phyloP scores from a whole-genome alignment of 2,113 vertebrate genomes.

The Nyctibius bracteatus region DNA sequence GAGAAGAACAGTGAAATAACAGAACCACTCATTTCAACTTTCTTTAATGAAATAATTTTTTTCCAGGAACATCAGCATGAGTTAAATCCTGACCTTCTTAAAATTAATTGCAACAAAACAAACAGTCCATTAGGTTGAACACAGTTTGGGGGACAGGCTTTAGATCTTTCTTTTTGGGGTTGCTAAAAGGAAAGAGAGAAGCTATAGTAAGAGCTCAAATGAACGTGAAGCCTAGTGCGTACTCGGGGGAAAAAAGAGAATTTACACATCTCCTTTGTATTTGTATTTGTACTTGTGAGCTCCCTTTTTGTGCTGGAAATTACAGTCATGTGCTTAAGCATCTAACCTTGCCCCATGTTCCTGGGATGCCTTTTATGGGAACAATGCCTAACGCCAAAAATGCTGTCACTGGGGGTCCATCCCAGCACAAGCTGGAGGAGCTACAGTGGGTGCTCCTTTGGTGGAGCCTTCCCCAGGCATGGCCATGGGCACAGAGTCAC shows the following conservation, averaged over 20 bases:
- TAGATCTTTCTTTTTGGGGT: neutral
- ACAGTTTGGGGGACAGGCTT: neutral
- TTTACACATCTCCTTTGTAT: neutral
- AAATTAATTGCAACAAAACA: neutral
- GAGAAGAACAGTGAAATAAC: neutral
- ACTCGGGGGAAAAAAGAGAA: neutral
- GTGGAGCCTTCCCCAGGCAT: neutral
- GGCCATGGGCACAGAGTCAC: fast-evolving
- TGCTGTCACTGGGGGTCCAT: fast-evolving
- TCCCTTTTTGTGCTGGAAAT: neutral
- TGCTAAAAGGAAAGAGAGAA: neutral
- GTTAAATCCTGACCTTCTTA: neutral
- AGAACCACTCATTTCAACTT: neutral
- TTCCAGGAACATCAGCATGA: neutral
- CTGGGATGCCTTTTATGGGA: neutral
- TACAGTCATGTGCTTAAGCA: neutral
- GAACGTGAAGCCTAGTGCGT: neutral
- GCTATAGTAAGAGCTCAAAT: neutral
- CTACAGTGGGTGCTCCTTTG: fast-evolving
- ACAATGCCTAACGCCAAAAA: fast-evolving
- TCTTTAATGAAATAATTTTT: neutral
- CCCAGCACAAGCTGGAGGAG: neutral
- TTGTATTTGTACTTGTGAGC: neutral
- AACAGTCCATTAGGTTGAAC: neutral
- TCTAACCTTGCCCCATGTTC: neutral